Percentiles rank a stretch among this genome's conserved stretches.
Evolutionary conservation across 2,888 invertebrate genomes (phyloP).

Genomic region (Lasioglossum calceatum): DNA sequence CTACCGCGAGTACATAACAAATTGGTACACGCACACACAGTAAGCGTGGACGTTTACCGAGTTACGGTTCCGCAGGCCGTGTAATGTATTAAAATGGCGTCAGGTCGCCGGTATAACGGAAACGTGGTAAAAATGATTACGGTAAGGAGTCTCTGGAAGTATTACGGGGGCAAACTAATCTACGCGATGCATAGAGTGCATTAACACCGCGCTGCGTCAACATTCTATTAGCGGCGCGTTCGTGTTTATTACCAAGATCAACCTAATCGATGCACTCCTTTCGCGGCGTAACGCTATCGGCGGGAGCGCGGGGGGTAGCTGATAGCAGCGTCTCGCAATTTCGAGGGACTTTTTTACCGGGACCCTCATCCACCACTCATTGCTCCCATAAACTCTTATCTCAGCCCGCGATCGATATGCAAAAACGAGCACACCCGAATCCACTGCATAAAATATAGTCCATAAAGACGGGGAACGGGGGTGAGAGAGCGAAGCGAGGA

Average conservation of each 20-base stretch:
- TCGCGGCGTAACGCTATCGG: conserved; percentile 23
- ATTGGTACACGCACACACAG: not conserved
- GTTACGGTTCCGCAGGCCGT: not conserved
- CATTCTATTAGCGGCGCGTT: not conserved
- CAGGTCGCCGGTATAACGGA: not conserved
- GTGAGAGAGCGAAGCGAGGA: not conserved
- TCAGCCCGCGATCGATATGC: conserved; percentile 28
- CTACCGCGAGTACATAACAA: not conserved
- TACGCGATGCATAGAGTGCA: conserved; percentile 13
- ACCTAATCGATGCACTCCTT: conserved; percentile 43
- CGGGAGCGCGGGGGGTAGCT: not conserved
- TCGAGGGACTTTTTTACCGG: conserved; percentile 12
- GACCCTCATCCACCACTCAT: not conserved
- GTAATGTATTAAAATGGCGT: not conserved
- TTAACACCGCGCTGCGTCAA: conserved; percentile 22
- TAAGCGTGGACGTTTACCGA: not conserved
- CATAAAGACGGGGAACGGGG: not conserved
- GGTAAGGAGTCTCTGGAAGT: not conserved
- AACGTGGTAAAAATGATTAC: not conserved
- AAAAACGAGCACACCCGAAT: conserved; percentile 8
- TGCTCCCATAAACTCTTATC: conserved; percentile 34
- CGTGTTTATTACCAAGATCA: conserved; percentile 31
- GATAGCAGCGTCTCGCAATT: conserved; percentile 1
- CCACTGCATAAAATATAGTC: conserved; percentile 6
- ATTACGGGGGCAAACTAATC: conserved; percentile 4